Evolutionary conservation across 2,797 vertebrate genomes (phyloP).

Genomic region (Cryptoblepharus egeriae): DNA sequence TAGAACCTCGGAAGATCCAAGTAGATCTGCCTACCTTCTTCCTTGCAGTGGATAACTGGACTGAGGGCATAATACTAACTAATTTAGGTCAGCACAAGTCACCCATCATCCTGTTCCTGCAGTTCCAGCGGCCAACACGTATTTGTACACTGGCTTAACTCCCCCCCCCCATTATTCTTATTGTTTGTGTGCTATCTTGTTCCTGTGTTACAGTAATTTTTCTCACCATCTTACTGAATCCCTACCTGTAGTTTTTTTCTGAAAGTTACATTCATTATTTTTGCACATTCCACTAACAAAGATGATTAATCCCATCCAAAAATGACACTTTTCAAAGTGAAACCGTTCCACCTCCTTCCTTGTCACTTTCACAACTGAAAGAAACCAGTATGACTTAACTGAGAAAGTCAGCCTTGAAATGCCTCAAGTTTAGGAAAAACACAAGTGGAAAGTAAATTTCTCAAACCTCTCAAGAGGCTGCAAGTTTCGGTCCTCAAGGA

Average conservation of each 20-base stretch:
- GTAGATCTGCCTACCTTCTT: background rate
- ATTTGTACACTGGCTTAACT: too few species aligned
- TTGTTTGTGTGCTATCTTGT: background rate
- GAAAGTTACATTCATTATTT: background rate
- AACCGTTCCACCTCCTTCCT: background rate
- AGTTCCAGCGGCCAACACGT: too few species aligned
- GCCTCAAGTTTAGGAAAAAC: conserved; percentile 26
- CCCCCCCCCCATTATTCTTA: too few species aligned
- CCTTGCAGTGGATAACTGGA: background rate
- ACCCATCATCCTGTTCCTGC: too few species aligned
- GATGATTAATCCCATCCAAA: background rate
- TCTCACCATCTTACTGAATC: background rate
- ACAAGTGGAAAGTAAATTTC: conserved; percentile 11
- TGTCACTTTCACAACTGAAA: background rate
- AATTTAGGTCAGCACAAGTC: too few species aligned
- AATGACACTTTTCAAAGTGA: background rate
- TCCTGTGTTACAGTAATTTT: background rate
- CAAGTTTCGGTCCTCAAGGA: conserved; percentile 30
- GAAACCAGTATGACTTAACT: background rate
- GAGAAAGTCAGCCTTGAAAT: conserved; percentile 5
- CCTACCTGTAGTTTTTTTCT: background rate
- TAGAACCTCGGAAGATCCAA: background rate
- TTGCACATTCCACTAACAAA: background rate
- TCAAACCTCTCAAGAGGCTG: conserved; percentile 6
- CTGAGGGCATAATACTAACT: too few species aligned